Evolutionary conservation across 2,888 invertebrate genomes (phyloP).

Genomic region (Theodoxus fluviatilis): DNA sequence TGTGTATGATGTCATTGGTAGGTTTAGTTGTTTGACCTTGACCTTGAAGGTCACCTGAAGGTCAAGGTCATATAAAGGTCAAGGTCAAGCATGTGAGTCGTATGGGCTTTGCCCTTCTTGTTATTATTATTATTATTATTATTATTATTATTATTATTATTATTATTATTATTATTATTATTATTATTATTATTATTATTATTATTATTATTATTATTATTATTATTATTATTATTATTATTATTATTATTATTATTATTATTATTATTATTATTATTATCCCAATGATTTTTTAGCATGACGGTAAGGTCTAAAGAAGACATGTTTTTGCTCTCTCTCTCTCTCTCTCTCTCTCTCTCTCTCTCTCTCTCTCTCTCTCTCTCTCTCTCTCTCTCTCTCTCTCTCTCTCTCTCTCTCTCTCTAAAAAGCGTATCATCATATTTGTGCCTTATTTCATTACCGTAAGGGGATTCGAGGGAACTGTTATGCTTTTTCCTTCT

Average conservation of each 20-base stretch:
- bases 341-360: background rate
- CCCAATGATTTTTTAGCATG: background rate
- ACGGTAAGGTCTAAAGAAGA: background rate
- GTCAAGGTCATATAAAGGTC: no score
- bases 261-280: background rate
- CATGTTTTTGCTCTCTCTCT: background rate
- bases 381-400: slow-evolving; percentile 5
- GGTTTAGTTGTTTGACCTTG: no score
- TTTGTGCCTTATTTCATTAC: background rate
- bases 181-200: background rate
- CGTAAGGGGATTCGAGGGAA: no score
- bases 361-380: slow-evolving; percentile 9
- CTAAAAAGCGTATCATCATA: background rate
- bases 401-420: background rate
- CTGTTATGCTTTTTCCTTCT: no score
- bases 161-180: background rate
- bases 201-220: background rate
- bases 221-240: background rate
- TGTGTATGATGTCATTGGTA: no score
- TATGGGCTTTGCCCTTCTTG: background rate
- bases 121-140: background rate
- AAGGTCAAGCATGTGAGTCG: no score
- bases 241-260: background rate
- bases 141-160: background rate
- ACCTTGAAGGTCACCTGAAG: no score